Conservation (phyloP, 2,888 invertebrate species). For the Ectemnius cavifrons region DNA sequence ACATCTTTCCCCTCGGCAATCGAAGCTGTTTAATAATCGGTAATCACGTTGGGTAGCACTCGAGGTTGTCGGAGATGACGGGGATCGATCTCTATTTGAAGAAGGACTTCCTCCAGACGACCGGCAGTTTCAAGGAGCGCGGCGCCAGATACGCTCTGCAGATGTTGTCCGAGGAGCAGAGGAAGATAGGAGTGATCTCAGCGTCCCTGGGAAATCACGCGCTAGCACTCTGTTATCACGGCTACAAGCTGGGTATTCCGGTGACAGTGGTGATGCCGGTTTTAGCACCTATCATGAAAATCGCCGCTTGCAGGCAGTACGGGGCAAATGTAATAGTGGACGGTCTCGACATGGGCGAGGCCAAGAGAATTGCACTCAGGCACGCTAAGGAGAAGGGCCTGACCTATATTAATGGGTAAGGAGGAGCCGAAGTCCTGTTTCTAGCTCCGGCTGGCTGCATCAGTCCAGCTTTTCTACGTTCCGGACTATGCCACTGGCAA, state of each 20-base stretch:
- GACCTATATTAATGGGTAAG: slow-evolving; percentile 93
- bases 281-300: slow-evolving; percentile 97
- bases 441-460: background rate
- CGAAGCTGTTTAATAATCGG: background rate
- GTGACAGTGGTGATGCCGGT: slow-evolving; percentile 96
- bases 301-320: slow-evolving; percentile 90
- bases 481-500: background rate
- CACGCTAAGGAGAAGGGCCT: slow-evolving; percentile 85
- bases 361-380: slow-evolving; percentile 88
- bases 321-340: slow-evolving; percentile 91
- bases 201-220: slow-evolving; percentile 98
- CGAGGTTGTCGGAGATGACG: slow-evolving; percentile 87
- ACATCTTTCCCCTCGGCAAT: background rate
- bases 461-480: background rate
- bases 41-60: slow-evolving; percentile 81
- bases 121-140: slow-evolving; percentile 98
- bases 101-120: slow-evolving; percentile 95
- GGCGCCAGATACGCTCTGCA: slow-evolving; percentile 93
- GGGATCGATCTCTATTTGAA: slow-evolving; percentile 95
- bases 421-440: slow-evolving; percentile 43
- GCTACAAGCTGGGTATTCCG: slow-evolving; percentile 81
- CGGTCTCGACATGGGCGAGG: slow-evolving; percentile 91
- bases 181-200: slow-evolving; percentile 89
- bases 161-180: slow-evolving; percentile 86
- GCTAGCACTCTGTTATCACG: slow-evolving; percentile 87